Percentiles rank a stretch among this genome's conserved stretches.
Conservation (phyloP, 2,888 invertebrate species). For the Resseliella maxima region DNA sequence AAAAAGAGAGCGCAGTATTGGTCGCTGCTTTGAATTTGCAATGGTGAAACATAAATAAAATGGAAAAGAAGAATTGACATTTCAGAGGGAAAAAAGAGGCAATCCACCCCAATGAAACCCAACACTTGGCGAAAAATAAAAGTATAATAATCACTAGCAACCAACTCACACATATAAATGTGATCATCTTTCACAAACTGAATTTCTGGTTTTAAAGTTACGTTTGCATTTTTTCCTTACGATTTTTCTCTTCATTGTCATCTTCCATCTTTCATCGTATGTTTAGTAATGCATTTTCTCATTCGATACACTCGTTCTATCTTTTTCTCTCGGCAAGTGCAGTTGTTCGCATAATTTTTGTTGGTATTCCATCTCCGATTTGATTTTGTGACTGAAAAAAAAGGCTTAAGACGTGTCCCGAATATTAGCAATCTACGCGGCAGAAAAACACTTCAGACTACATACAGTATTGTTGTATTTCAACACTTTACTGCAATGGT, state of each 20-base stretch:
- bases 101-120: not conserved
- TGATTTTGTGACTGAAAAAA: constrained; percentile 32
- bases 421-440: not conserved
- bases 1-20: not conserved
- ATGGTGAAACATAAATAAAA: constrained; percentile 26
- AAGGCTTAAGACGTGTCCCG: constrained; percentile 9
- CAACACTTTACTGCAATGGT: not conserved
- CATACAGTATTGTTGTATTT: not conserved
- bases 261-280: constrained; percentile 14
- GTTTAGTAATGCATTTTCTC: not conserved
- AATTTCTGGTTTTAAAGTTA: constrained; percentile 11
- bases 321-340: not conserved
- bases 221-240: not conserved
- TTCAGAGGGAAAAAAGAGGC: not conserved
- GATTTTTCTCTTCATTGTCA: not conserved
- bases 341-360: constrained; percentile 8
- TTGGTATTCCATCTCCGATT: constrained; percentile 3
- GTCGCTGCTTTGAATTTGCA: not conserved
- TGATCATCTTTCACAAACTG: constrained; percentile 46
- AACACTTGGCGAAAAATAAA: not conserved
- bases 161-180: not conserved
- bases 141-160: not conserved
- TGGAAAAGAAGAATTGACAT: not conserved
- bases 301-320: not conserved
- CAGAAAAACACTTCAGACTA: not conserved